A percentile compares a stretch with the other conserved stretches of the same genome.
phyloP scores from a whole-genome alignment of 2,888 invertebrate species.

The Euzophera pinguis region DNA sequence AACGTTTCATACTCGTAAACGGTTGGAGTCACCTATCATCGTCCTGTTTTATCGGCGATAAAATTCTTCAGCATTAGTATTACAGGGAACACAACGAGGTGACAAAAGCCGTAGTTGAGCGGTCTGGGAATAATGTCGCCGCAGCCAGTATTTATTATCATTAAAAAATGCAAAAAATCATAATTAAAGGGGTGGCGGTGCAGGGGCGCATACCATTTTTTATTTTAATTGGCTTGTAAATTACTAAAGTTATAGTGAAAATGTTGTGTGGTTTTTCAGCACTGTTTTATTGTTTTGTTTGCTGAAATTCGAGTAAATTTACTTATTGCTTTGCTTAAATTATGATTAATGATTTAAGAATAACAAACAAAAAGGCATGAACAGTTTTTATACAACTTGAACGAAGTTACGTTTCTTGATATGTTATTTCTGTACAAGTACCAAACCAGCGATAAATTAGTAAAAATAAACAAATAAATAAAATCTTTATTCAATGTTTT shows the following conservation, averaged over 20 bases:
- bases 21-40: not conserved
- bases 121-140: constrained; percentile 24
- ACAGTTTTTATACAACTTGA: too few relatives aligned
- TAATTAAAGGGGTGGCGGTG: constrained; percentile 70
- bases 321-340: not conserved
- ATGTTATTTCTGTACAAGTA: too few relatives aligned
- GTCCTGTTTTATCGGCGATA: not conserved
- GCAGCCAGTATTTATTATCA: constrained; percentile 70
- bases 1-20: not conserved
- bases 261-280: constrained; percentile 48
- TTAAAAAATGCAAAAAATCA: constrained; percentile 76
- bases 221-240: constrained; percentile 78
- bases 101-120: constrained; percentile 16
- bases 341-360: not conserved
- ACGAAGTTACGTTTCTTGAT: too few relatives aligned
- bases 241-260: constrained; percentile 72
- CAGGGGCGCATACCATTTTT: constrained; percentile 70
- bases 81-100: constrained; percentile 14
- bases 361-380: too few relatives aligned
- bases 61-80: constrained; percentile 4
- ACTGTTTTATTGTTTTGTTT: constrained; percentile 12
- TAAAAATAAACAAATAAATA: too few relatives aligned
- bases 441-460: too few relatives aligned
- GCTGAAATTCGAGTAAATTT: constrained; percentile 16
- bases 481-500: too few relatives aligned